Base-by-base conservation (phyloP, 2,888 invertebrate species). In the Drosophila prostipennis region DNA sequence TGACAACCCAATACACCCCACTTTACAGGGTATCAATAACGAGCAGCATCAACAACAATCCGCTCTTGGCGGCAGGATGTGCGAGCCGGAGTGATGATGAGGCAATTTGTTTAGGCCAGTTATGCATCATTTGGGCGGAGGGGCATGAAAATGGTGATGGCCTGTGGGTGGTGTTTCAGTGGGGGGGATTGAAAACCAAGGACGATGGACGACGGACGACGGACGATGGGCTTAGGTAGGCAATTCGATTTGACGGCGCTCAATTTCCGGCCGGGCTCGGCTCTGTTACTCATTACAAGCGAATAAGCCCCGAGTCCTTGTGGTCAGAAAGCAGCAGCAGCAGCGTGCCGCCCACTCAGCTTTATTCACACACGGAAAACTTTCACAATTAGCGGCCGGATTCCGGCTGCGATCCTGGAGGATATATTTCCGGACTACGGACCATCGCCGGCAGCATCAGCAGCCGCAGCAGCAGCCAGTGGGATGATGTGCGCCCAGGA, bases 401-500 rank as follows among this genome's bases (percentile, higher is more conserved):
- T 40, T 13, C 14, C 42, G 36, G 13, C 14, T n/a, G 16, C 32
- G 39, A 45, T 57, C 26, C 56, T 54, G 36, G 1, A 3, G 29
- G 34, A 23, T 32, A 11, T 6, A 11, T 6, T 7, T 42, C 26
- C 42, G 11, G 10, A 13, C 49, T 16, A 52, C 36, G 3, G 36
- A 3, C 6, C 23, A 29, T 7, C 19, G 19, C 19, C 19, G 19
- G 19, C 45, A 43, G 6, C 54, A 46, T 14, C 54, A 72, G 23
- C 56, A 60, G 19, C 45, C 40, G 6, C 54, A 46, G 14, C 54
- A 72, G 23, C 56, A 60, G 14, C 55, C 55, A 6, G 23, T 7
- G 26, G 81, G 64, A 53, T 69, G 72, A 34, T 79, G 45, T 13
- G 85, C 26, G 8, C 85, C 85, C 46, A 80, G 36, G 45, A 64